Percentiles rank a stretch among this genome's conserved stretches.
phyloP scores from a whole-genome alignment of 2,797 vertebrate genomes.

The Clarias laeviceps region DNA sequence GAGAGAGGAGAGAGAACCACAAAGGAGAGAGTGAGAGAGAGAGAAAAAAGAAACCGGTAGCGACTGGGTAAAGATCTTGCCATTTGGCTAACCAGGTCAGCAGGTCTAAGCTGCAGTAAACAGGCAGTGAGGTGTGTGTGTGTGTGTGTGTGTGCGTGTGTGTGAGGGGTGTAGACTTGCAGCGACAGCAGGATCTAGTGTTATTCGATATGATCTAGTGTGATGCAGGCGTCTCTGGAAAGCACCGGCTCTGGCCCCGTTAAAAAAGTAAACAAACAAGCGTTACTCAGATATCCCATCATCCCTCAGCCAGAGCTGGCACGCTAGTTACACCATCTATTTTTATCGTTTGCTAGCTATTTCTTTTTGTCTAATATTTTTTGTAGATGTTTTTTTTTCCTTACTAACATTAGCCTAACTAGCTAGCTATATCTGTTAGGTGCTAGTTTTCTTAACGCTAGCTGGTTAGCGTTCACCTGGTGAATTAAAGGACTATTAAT shows the following conservation, averaged over 20 bases:
- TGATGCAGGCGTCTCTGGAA: constrained; percentile 23
- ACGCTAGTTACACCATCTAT: background rate
- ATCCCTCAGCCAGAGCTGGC: background rate
- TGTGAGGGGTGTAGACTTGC: constrained; percentile 43
- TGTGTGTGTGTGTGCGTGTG: background rate
- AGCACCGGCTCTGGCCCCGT: background rate
- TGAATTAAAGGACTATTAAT: background rate
- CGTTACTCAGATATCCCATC: background rate
- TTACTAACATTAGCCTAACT: background rate
- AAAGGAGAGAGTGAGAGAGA: constrained; percentile 11
- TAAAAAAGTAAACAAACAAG: background rate
- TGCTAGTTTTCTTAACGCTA: background rate
- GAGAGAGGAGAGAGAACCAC: background rate
- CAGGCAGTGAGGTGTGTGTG: background rate
- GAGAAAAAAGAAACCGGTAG: background rate
- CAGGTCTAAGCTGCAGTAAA: constrained; percentile 54
- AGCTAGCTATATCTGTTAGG: background rate
- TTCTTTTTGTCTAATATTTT: background rate
- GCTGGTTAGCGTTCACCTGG: background rate
- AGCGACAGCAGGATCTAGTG: constrained; percentile 32
- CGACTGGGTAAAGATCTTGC: constrained; percentile 25
- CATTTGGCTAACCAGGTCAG: constrained; percentile 43
- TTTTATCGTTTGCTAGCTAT: background rate
- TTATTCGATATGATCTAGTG: constrained; percentile 46
- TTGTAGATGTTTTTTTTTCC: background rate